Percentiles rank a stretch among this genome's conserved stretches.
phyloP scores from a whole-genome alignment of 2,113 vertebrate genomes.

The Alectura lathami region DNA sequence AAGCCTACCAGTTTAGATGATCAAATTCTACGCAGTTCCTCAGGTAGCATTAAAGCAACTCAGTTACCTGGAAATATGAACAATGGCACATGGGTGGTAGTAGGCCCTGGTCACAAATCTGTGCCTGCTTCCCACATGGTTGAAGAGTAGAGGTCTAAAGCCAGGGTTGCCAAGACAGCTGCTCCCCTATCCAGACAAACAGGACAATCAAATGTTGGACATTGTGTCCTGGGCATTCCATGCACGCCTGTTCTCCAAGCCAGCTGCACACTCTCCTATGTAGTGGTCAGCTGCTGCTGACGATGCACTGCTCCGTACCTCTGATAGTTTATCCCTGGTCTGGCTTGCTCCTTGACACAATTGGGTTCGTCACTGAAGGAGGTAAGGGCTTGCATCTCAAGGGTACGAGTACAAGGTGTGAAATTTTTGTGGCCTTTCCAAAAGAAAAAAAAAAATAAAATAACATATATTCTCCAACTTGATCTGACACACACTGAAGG shows the following conservation, averaged over 20 bases:
- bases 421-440: neutral
- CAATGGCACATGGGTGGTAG: neutral
- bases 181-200: neutral
- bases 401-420: neutral
- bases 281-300: neutral
- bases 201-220: neutral
- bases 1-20: neutral
- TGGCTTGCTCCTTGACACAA: neutral
- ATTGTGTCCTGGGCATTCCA: neutral
- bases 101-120: neutral
- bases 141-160: neutral
- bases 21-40: neutral
- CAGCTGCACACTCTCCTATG: fast-evolving
- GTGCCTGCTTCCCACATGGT: neutral
- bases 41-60: neutral
- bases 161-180: neutral
- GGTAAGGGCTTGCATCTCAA: neutral
- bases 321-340: neutral
- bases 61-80: neutral
- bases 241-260: neutral
- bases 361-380: neutral
- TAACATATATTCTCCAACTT: neutral
- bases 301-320: neutral
- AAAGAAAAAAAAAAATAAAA: neutral
- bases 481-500: neutral